Base-by-base conservation (phyloP, 2,113 vertebrate genomes). In the Siphamia tubifer region DNA sequence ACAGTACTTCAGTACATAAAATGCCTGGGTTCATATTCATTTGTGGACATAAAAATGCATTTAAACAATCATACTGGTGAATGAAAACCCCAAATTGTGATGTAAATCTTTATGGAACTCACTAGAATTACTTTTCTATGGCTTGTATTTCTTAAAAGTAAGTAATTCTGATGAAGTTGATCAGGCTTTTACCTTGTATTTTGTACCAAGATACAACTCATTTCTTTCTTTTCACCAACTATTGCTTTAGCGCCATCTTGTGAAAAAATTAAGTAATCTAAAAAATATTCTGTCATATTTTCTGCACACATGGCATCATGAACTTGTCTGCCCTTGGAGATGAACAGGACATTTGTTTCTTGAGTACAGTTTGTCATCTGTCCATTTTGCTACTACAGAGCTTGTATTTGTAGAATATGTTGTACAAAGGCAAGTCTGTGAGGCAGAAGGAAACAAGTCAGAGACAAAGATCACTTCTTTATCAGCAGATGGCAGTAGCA, bases 401-500 rank as follows among this genome's bases (percentile, higher is more conserved):
- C 9, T 40, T 27, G 11, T 6, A 28, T 56, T 56, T 13, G 53
- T 16, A 39, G 44, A 20, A 4, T 11, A 23, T 11, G 43, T 6
- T 11, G 43, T 6, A 1, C 40, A 31, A 38, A 16, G 25, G 2
- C 34, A 11, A 9, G 34, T 17, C 51, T 63, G 17, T 30, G 20
- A 49, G 23, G 17, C 23, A 9, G 13, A 3, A 9, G 10, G 19
- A 13, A 25, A 30, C 5, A 15, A 15, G 12, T 16, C 12, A 45
- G 28, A 53, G 9, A 5, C 10, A 25, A 10, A 54, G 19, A 61
- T 63, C 3, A 0, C 38, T 32, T 34, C 43, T 34, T 47, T 4
- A 52, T 62, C 87, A 87, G 52, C 56, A 91, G 87, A 75, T 79
- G 89, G 86, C 87, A 89, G 89, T 89, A 90, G 84, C 64, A 82